Evolutionary conservation across 2,888 invertebrate genomes (phyloP).

Genomic region (Agonopterix arenella): DNA sequence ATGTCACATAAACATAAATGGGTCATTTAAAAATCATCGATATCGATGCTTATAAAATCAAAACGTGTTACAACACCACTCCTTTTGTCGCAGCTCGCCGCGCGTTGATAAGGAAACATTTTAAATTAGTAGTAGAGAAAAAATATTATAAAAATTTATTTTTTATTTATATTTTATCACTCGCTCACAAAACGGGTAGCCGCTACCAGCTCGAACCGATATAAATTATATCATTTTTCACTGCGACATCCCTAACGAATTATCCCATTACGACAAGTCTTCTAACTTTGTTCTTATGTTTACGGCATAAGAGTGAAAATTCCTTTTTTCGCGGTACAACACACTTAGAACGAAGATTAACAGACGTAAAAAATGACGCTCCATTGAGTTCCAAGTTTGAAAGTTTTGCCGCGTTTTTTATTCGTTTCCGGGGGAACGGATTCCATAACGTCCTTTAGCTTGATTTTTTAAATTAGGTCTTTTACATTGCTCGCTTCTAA

Average conservation of each 20-base stretch:
- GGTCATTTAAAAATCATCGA: slow-evolving; percentile 8
- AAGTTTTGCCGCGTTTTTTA: slow-evolving; percentile 75
- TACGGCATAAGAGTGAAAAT: too few relatives aligned
- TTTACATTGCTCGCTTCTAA: slow-evolving; percentile 6
- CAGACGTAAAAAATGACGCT: slow-evolving; percentile 71
- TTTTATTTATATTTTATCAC: slow-evolving; percentile 72
- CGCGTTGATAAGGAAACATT: slow-evolving; percentile 76
- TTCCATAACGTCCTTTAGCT: slow-evolving; percentile 40
- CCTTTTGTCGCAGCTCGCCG: slow-evolving; percentile 67
- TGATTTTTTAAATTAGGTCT: slow-evolving; percentile 8
- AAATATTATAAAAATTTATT: slow-evolving; percentile 64
- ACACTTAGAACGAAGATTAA: too few relatives aligned
- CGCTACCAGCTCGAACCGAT: slow-evolving; percentile 59
- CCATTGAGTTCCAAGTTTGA: slow-evolving; percentile 70
- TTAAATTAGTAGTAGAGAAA: slow-evolving; percentile 74
- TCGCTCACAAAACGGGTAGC: slow-evolving; percentile 73
- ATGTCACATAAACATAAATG: too few relatives aligned
- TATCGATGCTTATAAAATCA: slow-evolving; percentile 22
- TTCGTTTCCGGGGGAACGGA: slow-evolving; percentile 70
- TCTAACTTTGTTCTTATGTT: too few relatives aligned
- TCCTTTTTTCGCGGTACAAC: too few relatives aligned
- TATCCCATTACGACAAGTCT: too few relatives aligned
- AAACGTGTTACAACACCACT: slow-evolving; percentile 32
- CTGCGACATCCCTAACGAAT: slow-evolving; percentile 65
- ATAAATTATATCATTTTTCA: slow-evolving; percentile 78